Conservation (phyloP, 2,113 vertebrate genomes). For the Phainopepla nitens region DNA sequence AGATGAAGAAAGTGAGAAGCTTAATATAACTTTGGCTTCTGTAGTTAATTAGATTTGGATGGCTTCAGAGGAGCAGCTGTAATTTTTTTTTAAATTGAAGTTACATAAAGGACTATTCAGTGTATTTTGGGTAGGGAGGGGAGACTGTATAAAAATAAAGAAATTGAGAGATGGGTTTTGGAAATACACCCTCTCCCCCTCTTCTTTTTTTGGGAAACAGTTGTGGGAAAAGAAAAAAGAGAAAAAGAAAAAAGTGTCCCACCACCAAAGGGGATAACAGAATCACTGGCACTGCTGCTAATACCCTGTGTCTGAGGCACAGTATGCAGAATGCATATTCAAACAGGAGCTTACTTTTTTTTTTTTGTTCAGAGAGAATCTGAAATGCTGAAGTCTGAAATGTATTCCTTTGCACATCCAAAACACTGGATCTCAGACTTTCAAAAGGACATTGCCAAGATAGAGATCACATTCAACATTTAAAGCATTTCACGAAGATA, state of each 20-base stretch:
- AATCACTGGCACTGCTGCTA: neutral
- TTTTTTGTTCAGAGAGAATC: neutral
- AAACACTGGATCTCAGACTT: neutral
- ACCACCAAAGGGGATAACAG: neutral
- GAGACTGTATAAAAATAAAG: conserved; percentile 60
- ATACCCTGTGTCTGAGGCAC: neutral
- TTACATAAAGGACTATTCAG: conserved; percentile 73
- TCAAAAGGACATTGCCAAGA: conserved; percentile 15
- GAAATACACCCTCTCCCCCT: conserved; percentile 27
- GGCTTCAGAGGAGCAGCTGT: conserved; percentile 75
- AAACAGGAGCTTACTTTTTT: neutral
- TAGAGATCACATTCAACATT: neutral
- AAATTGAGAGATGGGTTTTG: conserved; percentile 57
- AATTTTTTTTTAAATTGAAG: conserved; percentile 64
- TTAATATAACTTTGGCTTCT: conserved; percentile 72
- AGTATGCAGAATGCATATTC: neutral
- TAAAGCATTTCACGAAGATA: neutral
- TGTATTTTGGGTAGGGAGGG: conserved; percentile 68
- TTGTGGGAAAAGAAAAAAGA: neutral
- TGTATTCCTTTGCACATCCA: neutral
- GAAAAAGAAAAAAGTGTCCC: neutral
- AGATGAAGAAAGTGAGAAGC: conserved; percentile 74
- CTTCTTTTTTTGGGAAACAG: neutral
- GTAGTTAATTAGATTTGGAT: conserved; percentile 82
- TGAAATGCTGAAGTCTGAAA: conserved; percentile 5